Evolutionary conservation across 2,888 invertebrate species (phyloP), one percentile per base, ranked within the genome.

Genomic region (Eupeodes luniger): DNA sequence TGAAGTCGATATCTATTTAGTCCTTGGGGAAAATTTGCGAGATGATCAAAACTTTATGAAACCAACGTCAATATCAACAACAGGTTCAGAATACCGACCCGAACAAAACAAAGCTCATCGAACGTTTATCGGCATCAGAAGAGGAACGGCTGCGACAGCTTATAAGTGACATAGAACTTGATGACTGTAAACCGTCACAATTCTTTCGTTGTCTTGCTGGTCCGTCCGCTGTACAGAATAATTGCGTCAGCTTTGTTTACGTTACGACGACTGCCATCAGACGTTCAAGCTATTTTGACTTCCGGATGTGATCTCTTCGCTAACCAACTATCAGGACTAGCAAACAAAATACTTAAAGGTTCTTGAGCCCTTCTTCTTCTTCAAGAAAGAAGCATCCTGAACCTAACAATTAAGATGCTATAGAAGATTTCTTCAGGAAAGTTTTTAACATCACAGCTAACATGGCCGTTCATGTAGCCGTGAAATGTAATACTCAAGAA

Each of bases 281-380:
- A 51, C 14, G 51, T 75, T 51, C 74, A 74, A 76, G 16, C 53
- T n/a, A 55, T 76, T 66, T 51, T 75, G 16, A 64, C 76, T n/a
- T 49, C 55, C 0, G 10, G 53, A 36, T 61, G 51, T 40, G 62
- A 66, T 10, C 76, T 53, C 3, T 64, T 40, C 53, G 4, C 57
- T 7, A 70, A 49, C 4, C 69, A 64, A 14, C 5, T 51, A 40
- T 19, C 40, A 10, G 72, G 62, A 59, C 9, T 64, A 6, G 49
- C 67, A 9, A 16, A 62, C 34, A 64, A 53, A n/a, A 3, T 53
- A 36, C n/a, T 62, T 14, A 51, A 62, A 62, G 62, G 36, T 61
- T 36, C 62, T 75, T 4, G 51, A 51, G 27, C 27, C 27, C 27
- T 27, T 27, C 27, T 27, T 27, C 2, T 27, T 19, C 19, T 19